Percentiles rank a stretch among this genome's conserved stretches.
phyloP scores from a whole-genome alignment of 37 sponge, comb jelly and placozoan species.

The Aphrocallistes beatrix region DNA sequence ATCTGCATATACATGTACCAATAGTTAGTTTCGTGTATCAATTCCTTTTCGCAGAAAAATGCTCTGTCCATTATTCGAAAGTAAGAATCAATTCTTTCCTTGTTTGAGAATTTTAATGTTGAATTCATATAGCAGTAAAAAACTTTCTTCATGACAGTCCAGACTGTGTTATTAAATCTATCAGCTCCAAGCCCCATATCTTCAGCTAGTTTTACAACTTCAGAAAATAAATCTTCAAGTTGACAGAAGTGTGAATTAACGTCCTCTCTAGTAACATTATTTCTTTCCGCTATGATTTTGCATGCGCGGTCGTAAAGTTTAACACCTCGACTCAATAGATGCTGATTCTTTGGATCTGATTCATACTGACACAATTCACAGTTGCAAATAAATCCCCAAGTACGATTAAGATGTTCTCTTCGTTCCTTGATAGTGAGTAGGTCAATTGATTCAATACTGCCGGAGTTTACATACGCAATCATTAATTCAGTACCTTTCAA shows the following conservation, averaged over 20 bases:
- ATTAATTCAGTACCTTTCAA: not conserved
- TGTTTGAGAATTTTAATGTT: not conserved
- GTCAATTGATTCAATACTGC: not conserved
- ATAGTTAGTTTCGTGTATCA: not conserved
- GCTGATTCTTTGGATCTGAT: not conserved
- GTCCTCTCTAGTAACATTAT: not conserved
- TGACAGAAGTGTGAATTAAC: not conserved
- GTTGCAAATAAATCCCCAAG: conserved; percentile 3
- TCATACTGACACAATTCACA: conserved; percentile 10
- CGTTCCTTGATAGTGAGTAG: not conserved
- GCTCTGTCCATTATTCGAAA: not conserved
- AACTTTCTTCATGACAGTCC: not conserved
- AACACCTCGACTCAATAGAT: not conserved
- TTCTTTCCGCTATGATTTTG: not conserved
- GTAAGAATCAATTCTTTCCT: not conserved
- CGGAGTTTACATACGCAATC: not conserved
- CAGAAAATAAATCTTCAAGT: not conserved
- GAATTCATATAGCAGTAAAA: not conserved
- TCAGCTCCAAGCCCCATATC: not conserved
- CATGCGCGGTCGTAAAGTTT: not conserved
- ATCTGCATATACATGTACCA: conserved; percentile 15
- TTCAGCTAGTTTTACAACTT: not conserved
- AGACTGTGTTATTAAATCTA: not conserved
- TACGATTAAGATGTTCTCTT: not conserved
- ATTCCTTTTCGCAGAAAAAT: not conserved